Evolutionary conservation across 2,113 vertebrate genomes (phyloP), one percentile per base, ranked within the genome.

Genomic region (Synchiropus splendidus): DNA sequence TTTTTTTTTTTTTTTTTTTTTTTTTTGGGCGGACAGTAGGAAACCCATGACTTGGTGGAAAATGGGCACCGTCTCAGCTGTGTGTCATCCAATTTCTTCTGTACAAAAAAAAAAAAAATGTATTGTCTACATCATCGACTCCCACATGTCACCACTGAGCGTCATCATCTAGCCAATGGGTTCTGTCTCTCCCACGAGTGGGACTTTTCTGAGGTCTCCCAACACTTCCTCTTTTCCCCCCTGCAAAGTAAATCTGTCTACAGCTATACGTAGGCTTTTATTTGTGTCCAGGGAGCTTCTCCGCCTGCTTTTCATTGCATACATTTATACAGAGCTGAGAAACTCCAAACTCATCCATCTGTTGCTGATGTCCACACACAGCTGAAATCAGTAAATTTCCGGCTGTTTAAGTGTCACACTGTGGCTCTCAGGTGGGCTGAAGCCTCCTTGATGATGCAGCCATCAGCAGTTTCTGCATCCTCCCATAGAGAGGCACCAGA

Each of bases 401-500:
- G 50, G 50, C 31, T 18, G 48, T 33, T 44, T 34, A 16, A 15
- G 21, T 39, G 38, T 11, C 31, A 6, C 37, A 39, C 34, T 5
- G 16, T 18, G 36, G 47, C 42, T 6, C 12, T 31, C 21, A 53
- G 59, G 58, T 53, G 56, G 67, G 47, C 50, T 35, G 52, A 27
- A 27, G 8, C 21, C 21, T 27, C 21, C 21, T 8, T 27, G 21
- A 27, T 27, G 21, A 27, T 27, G 61, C 63, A 61, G 70, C 64
- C 75, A 78, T 54, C 72, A 77, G 86, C 80, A 87, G 75, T 87
- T 79, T 67, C 84, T 76, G 63, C 48, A 53, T 79, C 62, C 74
- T 82, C 85, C 86, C 86, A 78, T 86, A 70, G 79, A 86, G 86
- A 79, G 86, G 86, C 84, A 87, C 86, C 79, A 86, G 68, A 86